Percentiles rank a stretch among this genome's conserved stretches.
phyloP scores from a whole-genome alignment of 2,797 vertebrate genomes.

The Phoeniculus purpureus region DNA sequence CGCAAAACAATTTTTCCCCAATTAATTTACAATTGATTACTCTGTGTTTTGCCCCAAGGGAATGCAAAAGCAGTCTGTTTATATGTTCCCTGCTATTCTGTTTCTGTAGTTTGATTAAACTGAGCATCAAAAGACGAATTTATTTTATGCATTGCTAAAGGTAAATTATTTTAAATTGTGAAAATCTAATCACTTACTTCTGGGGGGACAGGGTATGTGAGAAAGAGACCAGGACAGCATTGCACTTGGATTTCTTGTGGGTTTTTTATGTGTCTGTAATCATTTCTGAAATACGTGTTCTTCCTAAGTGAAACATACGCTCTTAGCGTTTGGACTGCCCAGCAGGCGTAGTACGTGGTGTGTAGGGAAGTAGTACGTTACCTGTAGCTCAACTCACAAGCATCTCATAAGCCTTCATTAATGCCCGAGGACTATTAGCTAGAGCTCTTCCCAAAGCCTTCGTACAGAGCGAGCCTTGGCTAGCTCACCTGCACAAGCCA shows the following conservation, averaged over 20 bases:
- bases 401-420: not conserved
- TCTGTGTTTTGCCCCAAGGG: conserved; percentile 67
- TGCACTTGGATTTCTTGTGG: not conserved
- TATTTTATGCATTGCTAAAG: not conserved
- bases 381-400: not conserved
- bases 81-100: conserved; percentile 25
- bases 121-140: conserved; percentile 15
- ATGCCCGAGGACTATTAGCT: not conserved
- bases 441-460: not conserved
- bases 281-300: not conserved
- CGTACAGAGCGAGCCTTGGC: not conserved
- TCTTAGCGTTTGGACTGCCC: not conserved
- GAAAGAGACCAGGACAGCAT: not conserved
- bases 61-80: conserved; percentile 27
- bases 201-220: not conserved
- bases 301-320: not conserved
- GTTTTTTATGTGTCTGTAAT: not conserved
- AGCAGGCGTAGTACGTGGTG: not conserved
- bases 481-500: not conserved
- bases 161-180: not conserved
- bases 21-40: conserved; percentile 80
- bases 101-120: conserved; percentile 63
- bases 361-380: not conserved
- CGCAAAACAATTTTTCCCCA: conserved; percentile 72
- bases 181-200: not conserved